phyloP scores from a whole-genome alignment of 1,140 invertebrate genomes.

The Ericerus pela region DNA sequence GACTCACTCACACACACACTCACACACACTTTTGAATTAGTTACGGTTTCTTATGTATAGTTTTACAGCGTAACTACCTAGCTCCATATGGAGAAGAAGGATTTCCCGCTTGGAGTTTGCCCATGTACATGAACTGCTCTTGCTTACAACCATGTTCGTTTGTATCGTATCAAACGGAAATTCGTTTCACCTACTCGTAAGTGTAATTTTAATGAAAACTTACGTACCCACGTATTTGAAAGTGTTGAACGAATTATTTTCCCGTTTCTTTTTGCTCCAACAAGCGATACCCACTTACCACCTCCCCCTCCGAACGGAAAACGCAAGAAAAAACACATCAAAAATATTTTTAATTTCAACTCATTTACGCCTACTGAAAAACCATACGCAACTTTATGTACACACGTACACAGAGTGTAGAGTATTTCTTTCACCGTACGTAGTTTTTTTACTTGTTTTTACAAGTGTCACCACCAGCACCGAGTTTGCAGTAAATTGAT shows the following conservation, averaged over 20 bases:
- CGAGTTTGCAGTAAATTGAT: too few relatives aligned
- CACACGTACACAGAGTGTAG: too few relatives aligned
- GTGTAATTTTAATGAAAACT: background rate
- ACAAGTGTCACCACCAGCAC: too few relatives aligned
- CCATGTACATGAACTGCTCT: constrained; percentile 16
- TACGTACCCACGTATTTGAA: background rate
- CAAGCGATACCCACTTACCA: background rate
- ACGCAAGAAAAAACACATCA: background rate
- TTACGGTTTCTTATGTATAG: background rate
- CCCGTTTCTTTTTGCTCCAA: background rate
- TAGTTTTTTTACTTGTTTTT: too few relatives aligned
- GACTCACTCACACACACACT: background rate
- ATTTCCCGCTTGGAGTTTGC: constrained; percentile 16
- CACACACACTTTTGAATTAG: background rate
- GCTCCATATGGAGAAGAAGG: constrained; percentile 7
- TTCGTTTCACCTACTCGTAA: constrained; percentile 13
- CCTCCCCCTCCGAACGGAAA: background rate
- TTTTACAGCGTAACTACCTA: constrained; percentile 14
- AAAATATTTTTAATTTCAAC: background rate
- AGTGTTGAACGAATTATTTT: background rate
- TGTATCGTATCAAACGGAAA: constrained; percentile 15
- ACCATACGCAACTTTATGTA: too few relatives aligned
- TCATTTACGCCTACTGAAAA: background rate
- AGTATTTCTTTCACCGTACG: too few relatives aligned
- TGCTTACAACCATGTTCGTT: constrained; percentile 18